phyloP scores from a whole-genome alignment of 1,140 invertebrate genomes.

The Heterodera schachtii region DNA sequence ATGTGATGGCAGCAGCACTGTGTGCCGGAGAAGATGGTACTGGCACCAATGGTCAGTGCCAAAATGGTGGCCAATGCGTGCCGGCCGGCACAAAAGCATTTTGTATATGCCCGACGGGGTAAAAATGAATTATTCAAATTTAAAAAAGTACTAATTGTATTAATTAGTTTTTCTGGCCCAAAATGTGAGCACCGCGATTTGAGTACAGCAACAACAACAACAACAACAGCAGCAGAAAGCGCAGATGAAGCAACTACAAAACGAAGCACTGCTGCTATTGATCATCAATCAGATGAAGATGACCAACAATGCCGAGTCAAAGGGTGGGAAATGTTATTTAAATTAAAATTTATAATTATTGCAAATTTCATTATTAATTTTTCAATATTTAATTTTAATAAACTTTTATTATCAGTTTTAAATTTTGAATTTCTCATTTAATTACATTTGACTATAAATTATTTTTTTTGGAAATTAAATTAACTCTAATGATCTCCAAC shows the following conservation, averaged over 20 bases:
- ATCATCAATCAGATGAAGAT: too few species aligned
- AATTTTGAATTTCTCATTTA: too few species aligned
- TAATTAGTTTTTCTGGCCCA: constrained; percentile 3
- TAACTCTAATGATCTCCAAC: too few species aligned
- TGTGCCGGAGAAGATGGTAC: background rate
- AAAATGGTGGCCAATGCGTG: constrained; percentile 31
- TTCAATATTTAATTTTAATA: too few species aligned
- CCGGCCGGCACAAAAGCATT: constrained; percentile 10
- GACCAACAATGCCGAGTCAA: constrained; percentile 24
- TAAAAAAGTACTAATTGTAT: background rate
- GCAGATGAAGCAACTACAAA: too few species aligned
- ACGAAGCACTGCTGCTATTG: too few species aligned
- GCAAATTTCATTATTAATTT: too few species aligned
- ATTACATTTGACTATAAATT: too few species aligned
- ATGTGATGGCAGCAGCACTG: background rate
- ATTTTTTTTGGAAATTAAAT: too few species aligned
- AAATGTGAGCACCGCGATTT: constrained; percentile 2
- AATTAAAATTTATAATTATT: too few species aligned
- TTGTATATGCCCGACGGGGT: constrained; percentile 31
- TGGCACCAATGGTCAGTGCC: background rate
- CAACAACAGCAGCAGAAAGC: too few species aligned
- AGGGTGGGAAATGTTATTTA: constrained; percentile 10
- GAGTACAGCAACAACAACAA: background rate
- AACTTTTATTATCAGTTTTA: too few species aligned
- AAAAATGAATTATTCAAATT: background rate